Conservation (phyloP, 1,140 invertebrate species). For the Trichoplusia ni region DNA sequence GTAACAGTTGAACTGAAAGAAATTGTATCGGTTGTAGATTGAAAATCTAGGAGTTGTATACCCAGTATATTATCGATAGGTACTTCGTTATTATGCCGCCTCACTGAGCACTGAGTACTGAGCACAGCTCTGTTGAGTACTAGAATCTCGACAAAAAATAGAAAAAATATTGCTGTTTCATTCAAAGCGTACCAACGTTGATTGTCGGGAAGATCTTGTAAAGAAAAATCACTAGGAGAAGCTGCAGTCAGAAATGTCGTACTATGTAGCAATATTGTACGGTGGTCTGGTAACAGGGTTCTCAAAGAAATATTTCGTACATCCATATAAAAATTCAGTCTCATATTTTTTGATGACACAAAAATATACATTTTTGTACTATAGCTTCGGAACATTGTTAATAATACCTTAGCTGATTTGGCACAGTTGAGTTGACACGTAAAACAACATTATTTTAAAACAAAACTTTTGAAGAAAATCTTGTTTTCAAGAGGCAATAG, state of each 20-base stretch:
- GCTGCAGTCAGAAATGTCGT: conserved; percentile 2
- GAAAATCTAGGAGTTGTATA: conserved; percentile 10
- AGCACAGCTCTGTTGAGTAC: conserved; percentile 21
- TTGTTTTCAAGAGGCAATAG: too few relatives aligned
- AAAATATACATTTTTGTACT: too few relatives aligned
- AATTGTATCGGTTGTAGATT: conserved; percentile 24
- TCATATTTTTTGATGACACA: too few relatives aligned
- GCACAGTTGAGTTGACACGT: too few relatives aligned
- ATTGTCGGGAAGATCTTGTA: conserved; percentile 28
- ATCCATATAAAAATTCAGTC: too few relatives aligned
- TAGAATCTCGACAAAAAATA: conserved; percentile 32
- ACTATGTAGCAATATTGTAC: not conserved
- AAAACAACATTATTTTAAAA: too few relatives aligned
- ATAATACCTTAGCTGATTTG: too few relatives aligned
- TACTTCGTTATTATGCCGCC: conserved; percentile 33
- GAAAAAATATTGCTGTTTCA: conserved; percentile 32
- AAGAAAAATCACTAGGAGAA: conserved; percentile 20
- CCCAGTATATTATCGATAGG: conserved; percentile 17
- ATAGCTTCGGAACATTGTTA: too few relatives aligned
- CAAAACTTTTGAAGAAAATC: too few relatives aligned
- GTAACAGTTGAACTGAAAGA: conserved; percentile 14
- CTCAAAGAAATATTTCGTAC: too few relatives aligned
- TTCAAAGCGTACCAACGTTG: conserved; percentile 28
- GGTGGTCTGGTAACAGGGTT: too few relatives aligned
- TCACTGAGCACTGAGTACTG: conserved; percentile 28